These are phyloP conservation scores for Proisotoma minuta DNA, from an alignment of 2,888 invertebrate species.

Conservation along the genomic window DNA sequence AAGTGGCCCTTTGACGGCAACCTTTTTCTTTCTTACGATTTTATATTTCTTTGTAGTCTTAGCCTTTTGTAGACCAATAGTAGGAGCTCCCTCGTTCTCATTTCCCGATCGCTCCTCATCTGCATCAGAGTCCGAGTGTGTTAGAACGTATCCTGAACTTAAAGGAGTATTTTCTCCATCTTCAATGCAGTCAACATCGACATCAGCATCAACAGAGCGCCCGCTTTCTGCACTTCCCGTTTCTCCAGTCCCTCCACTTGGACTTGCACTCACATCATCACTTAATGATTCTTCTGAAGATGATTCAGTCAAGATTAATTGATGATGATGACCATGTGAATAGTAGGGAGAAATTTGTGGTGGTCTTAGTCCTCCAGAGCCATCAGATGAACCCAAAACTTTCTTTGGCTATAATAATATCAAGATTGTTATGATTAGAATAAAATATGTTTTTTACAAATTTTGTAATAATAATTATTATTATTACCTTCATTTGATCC, in stretches of 20 bases:
- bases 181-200: conserved; percentile 20
- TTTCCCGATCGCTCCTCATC: conserved; percentile 54
- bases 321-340: conserved; percentile 23
- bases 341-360: no score
- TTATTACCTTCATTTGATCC: no score
- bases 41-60: conserved; percentile 55
- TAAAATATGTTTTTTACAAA: no score
- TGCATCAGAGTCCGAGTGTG: conserved; percentile 51
- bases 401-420: no score
- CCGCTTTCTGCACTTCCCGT: not conserved
- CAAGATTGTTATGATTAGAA: no score
- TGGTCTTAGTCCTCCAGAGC: no score
- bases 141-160: conserved; percentile 40
- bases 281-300: conserved; percentile 44
- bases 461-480: no score
- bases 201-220: conserved; percentile 13
- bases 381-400: no score
- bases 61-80: conserved; percentile 51
- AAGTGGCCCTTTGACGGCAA: no score
- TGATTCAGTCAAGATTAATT: conserved; percentile 31
- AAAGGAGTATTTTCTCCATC: not conserved
- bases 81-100: no score
- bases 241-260: no score
- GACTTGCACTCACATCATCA: conserved; percentile 22
- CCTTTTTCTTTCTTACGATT: no score